Base-by-base conservation (phyloP, 2,113 vertebrate species). In the Zosterops hypoxanthus region DNA sequence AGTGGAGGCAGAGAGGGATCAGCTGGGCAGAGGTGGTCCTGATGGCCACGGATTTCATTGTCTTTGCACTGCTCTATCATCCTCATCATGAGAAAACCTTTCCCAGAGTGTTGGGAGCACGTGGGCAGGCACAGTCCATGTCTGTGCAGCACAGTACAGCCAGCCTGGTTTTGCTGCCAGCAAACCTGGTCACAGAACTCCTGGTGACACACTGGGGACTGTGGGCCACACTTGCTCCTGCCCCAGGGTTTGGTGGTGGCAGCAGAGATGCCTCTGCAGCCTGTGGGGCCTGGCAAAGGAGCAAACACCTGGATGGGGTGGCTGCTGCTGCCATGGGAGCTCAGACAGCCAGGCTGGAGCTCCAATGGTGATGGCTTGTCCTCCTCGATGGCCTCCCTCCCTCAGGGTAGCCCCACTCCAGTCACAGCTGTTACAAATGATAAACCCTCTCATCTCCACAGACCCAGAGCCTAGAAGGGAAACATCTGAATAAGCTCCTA, bases 401-500 rank as follows among this genome's bases (percentile, higher is more conserved):
- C 88, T 55, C 55, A 49, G 53, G 69, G 60, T 22, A 44, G 65
- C 56, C 80, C 59, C 6, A 3, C n/a, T 46, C 65, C 68, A 39
- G 19, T 23, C 80, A 76, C 94, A 95, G 96, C 92, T 89, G 89
- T 76, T 95, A 44, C 0, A 0, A 92, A 92, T 29, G 72, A 90
- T 20, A 86, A 85, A 79, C n/a, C 20, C n/a, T 41, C 90, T 82
- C 85, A 88, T 86, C 90, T 89, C 70, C 79, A 82, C 55, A 71
- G 41, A 70, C 63, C 29, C 73, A 66, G 49, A 81, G 63, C 46
- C 81, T 60, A 44, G 85, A 88, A 77, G 88, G 92, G 70, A 95
- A 90, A 89, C 81, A 90, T 93, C 73, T 80, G 90, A 95, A 78
- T 52, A 82, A 76, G 90, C 59, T 82, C 66, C 82, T 93, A 92